A percentile compares a stretch with the other conserved stretches of the same genome.
phyloP scores from a whole-genome alignment of 2,113 vertebrate genomes.

The Dolichallabes microphthalmus region DNA sequence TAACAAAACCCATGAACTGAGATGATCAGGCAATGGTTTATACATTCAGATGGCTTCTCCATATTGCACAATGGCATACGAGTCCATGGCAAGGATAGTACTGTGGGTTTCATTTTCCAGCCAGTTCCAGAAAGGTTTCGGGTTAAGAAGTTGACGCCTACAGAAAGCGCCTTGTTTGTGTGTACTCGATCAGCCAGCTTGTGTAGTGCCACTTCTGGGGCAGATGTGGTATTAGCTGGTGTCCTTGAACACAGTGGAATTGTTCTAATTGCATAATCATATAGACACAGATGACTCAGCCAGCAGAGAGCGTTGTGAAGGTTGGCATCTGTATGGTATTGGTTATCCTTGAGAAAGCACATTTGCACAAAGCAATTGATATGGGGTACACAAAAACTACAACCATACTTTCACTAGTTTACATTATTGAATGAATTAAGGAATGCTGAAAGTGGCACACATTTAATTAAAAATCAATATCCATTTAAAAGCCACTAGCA shows the following conservation, averaged over 20 bases:
- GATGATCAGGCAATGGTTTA: constrained; percentile 22
- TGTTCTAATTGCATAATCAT: constrained; percentile 67
- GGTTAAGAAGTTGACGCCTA: background rate
- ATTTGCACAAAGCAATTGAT: constrained; percentile 49
- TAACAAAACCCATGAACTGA: background rate
- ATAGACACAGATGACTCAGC: constrained; percentile 56
- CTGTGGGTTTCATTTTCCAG: constrained; percentile 3
- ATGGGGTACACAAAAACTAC: constrained; percentile 37
- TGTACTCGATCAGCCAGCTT: constrained; percentile 31
- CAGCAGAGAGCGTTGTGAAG: constrained; percentile 53
- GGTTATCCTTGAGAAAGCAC: constrained; percentile 37
- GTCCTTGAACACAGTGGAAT: constrained; percentile 59
- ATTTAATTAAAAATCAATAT: constrained; percentile 3
- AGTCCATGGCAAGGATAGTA: constrained; percentile 23
- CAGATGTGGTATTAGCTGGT: constrained; percentile 35
- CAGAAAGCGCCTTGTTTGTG: constrained; percentile 27
- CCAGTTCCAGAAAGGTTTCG: constrained; percentile 12
- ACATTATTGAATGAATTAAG: background rate
- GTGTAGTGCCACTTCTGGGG: constrained; percentile 11
- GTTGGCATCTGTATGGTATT: constrained; percentile 41
- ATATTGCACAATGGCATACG: constrained; percentile 31
- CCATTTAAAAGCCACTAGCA: constrained; percentile 12
- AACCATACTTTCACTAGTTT: background rate
- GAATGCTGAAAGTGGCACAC: background rate
- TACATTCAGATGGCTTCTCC: constrained; percentile 43